phyloP scores from a whole-genome alignment of 2,888 invertebrate genomes.

The Hirtodrosophila cameraria region DNA sequence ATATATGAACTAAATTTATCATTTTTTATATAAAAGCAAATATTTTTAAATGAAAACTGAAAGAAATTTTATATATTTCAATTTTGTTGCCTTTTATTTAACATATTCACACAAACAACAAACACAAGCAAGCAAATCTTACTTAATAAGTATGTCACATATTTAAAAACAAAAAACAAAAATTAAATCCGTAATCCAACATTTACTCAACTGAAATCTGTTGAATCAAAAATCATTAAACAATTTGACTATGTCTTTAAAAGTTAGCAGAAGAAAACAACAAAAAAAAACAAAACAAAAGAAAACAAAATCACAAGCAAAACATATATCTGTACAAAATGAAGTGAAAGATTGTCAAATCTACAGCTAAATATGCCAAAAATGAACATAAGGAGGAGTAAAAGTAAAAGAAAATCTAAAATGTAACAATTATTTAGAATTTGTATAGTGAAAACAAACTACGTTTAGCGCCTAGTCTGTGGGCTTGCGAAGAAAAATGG shows the following conservation, averaged over 20 bases:
- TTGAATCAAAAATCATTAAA: conserved; percentile 58
- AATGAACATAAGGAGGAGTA: conserved; percentile 49
- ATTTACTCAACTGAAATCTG: conserved; percentile 54
- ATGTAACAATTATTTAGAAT: conserved; percentile 75
- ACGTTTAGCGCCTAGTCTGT: conserved; percentile 73
- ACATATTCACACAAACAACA: conserved; percentile 17
- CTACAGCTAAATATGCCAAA: conserved; percentile 84
- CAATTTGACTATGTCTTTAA: conserved; percentile 54
- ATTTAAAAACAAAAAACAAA: conserved; percentile 3
- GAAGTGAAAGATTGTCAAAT: conserved; percentile 71
- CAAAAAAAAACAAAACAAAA: conserved; percentile 19
- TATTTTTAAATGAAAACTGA: conserved; percentile 54
- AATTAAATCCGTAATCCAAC: conserved; percentile 33
- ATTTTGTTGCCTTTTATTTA: conserved; percentile 45
- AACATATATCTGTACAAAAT: conserved; percentile 60
- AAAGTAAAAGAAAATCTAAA: conserved; percentile 36
- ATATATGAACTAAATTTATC: conserved; percentile 46
- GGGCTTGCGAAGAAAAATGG: conserved; percentile 51
- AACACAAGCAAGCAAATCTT: conserved; percentile 47
- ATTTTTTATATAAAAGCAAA: conserved; percentile 56
- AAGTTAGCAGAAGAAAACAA: conserved; percentile 25
- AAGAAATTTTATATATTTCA: conserved; percentile 42
- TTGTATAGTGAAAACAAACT: conserved; percentile 68
- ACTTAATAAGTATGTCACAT: conserved; percentile 29
- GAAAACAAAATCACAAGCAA: conserved; percentile 6